Evolutionary conservation across 1,140 invertebrate genomes (phyloP).

Genomic region (Tetranychus cinnabarinus): DNA sequence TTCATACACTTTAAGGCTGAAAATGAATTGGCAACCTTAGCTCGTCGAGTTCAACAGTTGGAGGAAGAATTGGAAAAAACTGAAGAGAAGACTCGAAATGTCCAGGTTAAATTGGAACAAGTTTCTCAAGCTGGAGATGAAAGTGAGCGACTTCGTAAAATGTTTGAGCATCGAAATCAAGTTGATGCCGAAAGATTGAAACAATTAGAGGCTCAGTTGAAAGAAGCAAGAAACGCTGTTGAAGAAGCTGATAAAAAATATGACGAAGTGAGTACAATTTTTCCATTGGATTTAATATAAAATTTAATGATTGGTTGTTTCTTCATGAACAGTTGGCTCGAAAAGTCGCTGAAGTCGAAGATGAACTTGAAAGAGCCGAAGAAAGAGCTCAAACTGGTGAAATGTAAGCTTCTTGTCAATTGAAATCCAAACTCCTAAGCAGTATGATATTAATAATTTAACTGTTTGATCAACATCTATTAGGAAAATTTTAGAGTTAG

Average conservation of each 20-base stretch:
- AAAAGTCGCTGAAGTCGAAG: slow-evolving; percentile 99
- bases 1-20: slow-evolving; percentile 19
- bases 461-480: slow-evolving; percentile 14
- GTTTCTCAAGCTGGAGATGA: slow-evolving; percentile 96
- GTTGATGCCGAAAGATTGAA: slow-evolving; percentile 99
- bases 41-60: slow-evolving; percentile 87
- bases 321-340: slow-evolving; percentile 63
- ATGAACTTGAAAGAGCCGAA: slow-evolving; percentile 98
- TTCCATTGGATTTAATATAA: no score
- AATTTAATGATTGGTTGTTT: no score
- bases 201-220: slow-evolving; percentile 91
- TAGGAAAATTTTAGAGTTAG: slow-evolving; percentile 90
- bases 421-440: neutral
- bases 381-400: slow-evolving; percentile 97
- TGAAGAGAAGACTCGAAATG: slow-evolving; percentile 47
- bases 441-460: neutral
- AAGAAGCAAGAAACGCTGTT: slow-evolving; percentile 95
- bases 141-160: slow-evolving; percentile 96
- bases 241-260: slow-evolving; percentile 99
- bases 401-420: slow-evolving; percentile 47
- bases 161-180: slow-evolving; percentile 97
- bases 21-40: slow-evolving; percentile 33
- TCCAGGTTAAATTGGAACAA: slow-evolving; percentile 88
- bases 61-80: slow-evolving; percentile 43
- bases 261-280: slow-evolving; percentile 67